Conservation (phyloP, 2,113 vertebrate genomes). For the Glaucidium brasilianum region DNA sequence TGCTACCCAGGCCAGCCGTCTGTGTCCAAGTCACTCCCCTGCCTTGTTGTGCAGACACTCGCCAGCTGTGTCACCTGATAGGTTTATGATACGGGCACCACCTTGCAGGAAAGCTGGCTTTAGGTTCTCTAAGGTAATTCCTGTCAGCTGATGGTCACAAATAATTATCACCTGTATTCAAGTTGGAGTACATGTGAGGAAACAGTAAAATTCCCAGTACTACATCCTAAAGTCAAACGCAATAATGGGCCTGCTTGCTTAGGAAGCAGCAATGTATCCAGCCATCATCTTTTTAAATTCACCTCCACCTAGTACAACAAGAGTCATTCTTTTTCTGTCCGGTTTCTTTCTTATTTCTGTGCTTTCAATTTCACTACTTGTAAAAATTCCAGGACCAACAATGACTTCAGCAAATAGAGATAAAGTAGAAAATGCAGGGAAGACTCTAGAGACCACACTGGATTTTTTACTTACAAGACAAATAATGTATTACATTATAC, state of each 20-base stretch:
- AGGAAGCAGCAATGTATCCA: background rate
- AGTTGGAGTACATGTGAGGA: background rate
- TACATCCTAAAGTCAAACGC: background rate
- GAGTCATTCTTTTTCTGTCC: background rate
- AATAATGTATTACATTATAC: background rate
- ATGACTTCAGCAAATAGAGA: slow-evolving; percentile 15
- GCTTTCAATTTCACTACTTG: background rate
- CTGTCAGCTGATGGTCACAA: background rate
- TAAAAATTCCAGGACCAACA: background rate
- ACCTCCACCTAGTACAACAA: background rate
- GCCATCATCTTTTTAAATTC: background rate
- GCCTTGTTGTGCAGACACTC: background rate
- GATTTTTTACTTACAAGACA: background rate
- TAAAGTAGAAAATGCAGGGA: slow-evolving; percentile 4
- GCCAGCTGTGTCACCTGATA: background rate
- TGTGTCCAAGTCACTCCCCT: background rate
- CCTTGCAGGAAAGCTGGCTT: background rate
- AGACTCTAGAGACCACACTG: background rate
- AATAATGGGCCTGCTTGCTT: background rate
- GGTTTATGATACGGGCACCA: background rate
- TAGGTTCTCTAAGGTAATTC: background rate
- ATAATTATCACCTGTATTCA: background rate
- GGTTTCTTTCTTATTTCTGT: background rate
- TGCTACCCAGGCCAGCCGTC: background rate
- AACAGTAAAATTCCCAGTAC: background rate